A percentile compares a stretch with the other conserved stretches of the same genome.
These are phyloP conservation scores for Alcis repandata DNA, from an alignment of 2,888 invertebrate species.

Conservation along the genomic window DNA sequence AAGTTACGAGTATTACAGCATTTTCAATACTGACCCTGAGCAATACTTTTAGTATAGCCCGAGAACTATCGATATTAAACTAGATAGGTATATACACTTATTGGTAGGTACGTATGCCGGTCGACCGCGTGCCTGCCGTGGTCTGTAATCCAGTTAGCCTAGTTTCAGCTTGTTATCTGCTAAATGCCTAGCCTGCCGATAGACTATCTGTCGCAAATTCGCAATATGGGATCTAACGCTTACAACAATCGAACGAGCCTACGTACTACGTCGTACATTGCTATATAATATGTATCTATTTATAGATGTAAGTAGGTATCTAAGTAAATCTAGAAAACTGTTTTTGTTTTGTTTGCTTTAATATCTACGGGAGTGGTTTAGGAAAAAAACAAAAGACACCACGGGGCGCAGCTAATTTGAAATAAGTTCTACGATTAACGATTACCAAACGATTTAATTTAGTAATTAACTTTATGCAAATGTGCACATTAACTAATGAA, in stretches of 20 bases:
- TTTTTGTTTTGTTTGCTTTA: too few relatives aligned
- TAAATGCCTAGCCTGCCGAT: slow-evolving; percentile 42
- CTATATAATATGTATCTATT: too few relatives aligned
- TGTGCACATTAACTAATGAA: too few relatives aligned
- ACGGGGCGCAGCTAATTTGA: too few relatives aligned
- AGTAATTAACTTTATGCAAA: too few relatives aligned
- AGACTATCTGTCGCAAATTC: slow-evolving; percentile 38
- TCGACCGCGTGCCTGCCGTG: slow-evolving; percentile 51
- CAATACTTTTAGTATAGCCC: slow-evolving; percentile 10
- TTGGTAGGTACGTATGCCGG: slow-evolving; percentile 10
- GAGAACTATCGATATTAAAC: slow-evolving; percentile 8
- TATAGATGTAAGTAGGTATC: too few relatives aligned
- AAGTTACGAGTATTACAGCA: background rate
- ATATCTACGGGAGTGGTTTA: too few relatives aligned
- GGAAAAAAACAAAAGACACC: too few relatives aligned
- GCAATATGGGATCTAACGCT: slow-evolving; percentile 35
- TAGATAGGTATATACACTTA: slow-evolving; percentile 46
- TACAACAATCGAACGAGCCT: background rate
- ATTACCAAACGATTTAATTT: too few relatives aligned
- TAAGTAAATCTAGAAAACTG: too few relatives aligned
- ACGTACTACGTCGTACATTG: background rate
- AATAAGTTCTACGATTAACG: too few relatives aligned
- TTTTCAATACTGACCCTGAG: slow-evolving; percentile 5
- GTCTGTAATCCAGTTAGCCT: slow-evolving; percentile 75
- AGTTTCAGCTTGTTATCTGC: slow-evolving; percentile 69